Percentiles rank a stretch among this genome's conserved stretches.
Evolutionary conservation across 2,797 vertebrate species (phyloP).

Genomic region (Sebastes minor): DNA sequence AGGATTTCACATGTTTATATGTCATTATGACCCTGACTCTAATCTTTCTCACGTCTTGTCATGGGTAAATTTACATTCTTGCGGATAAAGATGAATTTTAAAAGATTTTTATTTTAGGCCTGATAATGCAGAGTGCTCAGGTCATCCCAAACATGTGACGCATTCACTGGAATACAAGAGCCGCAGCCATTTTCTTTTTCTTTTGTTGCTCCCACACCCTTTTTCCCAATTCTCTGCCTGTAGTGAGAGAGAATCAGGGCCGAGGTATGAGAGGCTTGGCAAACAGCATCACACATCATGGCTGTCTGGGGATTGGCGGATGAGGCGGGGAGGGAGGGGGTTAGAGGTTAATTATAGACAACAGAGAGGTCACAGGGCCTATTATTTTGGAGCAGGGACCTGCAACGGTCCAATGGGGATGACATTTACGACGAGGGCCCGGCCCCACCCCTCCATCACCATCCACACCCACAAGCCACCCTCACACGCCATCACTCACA

Average conservation of each 20-base stretch:
- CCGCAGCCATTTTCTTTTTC: constrained; percentile 53
- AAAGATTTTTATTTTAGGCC: neutral
- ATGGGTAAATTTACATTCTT: neutral
- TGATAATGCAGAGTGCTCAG: neutral
- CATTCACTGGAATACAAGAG: neutral
- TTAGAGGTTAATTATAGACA: constrained; percentile 94
- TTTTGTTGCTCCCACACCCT: constrained; percentile 28
- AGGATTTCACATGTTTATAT: neutral
- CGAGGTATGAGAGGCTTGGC: neutral
- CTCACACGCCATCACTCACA: constrained; percentile 75
- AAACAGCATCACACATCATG: constrained; percentile 23
- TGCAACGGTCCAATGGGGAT: constrained; percentile 86
- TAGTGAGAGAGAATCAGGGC: constrained; percentile 1
- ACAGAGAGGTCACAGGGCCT: constrained; percentile 84
- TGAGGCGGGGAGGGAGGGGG: constrained; percentile 64
- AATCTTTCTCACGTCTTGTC: neutral
- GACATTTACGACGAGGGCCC: constrained; percentile 78
- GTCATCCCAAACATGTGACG: constrained; percentile 1
- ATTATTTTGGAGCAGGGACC: constrained; percentile 89
- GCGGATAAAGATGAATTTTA: neutral
- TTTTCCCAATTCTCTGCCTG: neutral
- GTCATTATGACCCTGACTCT: neutral
- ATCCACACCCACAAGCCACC: constrained; percentile 23
- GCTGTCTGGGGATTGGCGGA: constrained; percentile 39
- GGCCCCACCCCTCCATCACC: constrained; percentile 75